Conservation (phyloP, 2,888 invertebrate species). For the Eudemis profundana region DNA sequence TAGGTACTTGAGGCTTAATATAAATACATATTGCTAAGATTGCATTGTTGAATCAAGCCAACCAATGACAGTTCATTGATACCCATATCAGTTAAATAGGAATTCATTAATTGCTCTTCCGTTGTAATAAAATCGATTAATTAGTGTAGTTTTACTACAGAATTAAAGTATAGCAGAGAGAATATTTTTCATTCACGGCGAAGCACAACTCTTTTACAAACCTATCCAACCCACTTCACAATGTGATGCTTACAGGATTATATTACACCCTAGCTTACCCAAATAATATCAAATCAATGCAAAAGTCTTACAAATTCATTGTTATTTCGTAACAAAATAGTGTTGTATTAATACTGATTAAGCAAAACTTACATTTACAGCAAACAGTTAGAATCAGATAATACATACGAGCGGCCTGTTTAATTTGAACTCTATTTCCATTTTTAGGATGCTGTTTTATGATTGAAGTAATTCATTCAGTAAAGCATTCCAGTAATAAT, state of each 20-base stretch:
- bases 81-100: slow-evolving; percentile 24
- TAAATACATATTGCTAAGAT: slow-evolving; percentile 35
- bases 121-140: slow-evolving; percentile 27
- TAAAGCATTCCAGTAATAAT: slow-evolving; percentile 20
- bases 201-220: slow-evolving; percentile 11
- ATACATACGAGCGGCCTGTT: slow-evolving; percentile 21
- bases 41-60: slow-evolving; percentile 27
- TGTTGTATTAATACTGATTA: slow-evolving; percentile 64
- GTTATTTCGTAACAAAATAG: slow-evolving; percentile 46
- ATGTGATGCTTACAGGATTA: slow-evolving; percentile 63
- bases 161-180: slow-evolving; percentile 26
- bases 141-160: slow-evolving; percentile 36
- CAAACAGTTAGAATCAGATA: slow-evolving; percentile 26
- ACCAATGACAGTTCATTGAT: slow-evolving; percentile 28
- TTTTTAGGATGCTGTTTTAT: slow-evolving; percentile 13
- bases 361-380: slow-evolving; percentile 45
- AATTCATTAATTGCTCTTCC: slow-evolving; percentile 36
- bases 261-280: slow-evolving; percentile 54
- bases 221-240: slow-evolving; percentile 4
- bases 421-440: slow-evolving; percentile 25
- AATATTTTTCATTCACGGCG: slow-evolving; percentile 18
- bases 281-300: slow-evolving; percentile 51
- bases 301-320: slow-evolving; percentile 47
- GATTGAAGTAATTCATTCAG: slow-evolving; percentile 5
- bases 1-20: slow-evolving; percentile 33